phyloP scores from a whole-genome alignment of 2,113 vertebrate genomes.

The Clarias macrocephalus region DNA sequence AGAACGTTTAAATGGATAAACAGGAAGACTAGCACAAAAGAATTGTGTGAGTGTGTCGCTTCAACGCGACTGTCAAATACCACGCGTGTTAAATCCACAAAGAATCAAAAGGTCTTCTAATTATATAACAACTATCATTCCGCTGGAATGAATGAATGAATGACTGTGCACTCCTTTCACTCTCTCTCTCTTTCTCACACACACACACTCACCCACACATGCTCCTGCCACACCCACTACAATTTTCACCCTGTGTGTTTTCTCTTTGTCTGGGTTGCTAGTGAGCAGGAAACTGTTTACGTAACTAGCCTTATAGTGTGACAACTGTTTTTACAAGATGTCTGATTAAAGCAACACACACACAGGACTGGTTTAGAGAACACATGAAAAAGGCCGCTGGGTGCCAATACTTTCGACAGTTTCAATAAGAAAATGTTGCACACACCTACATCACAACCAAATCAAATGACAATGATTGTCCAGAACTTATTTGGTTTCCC shows the following conservation, averaged over 20 bases:
- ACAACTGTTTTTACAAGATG: slow-evolving; percentile 28
- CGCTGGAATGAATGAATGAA: not conserved
- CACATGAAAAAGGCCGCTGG: not conserved
- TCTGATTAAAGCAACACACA: slow-evolving; percentile 27
- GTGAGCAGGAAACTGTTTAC: slow-evolving; percentile 25
- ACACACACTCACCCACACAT: slow-evolving; percentile 22
- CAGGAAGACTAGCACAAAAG: not conserved
- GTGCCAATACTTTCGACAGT: slow-evolving; percentile 9
- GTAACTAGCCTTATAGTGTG: not conserved
- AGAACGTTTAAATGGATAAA: not conserved
- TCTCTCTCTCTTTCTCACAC: not conserved
- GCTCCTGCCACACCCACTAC: slow-evolving; percentile 18
- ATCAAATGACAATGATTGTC: not conserved
- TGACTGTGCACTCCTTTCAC: not conserved
- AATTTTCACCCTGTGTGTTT: not conserved
- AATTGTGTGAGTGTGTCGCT: not conserved
- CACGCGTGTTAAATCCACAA: not conserved
- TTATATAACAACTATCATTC: not conserved
- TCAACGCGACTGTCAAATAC: not conserved
- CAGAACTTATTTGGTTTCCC: not conserved
- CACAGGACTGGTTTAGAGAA: not conserved
- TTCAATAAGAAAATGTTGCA: slow-evolving; percentile 10
- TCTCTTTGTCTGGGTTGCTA: slow-evolving; percentile 34
- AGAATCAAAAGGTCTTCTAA: not conserved
- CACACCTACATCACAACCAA: not conserved